Evolutionary conservation across 2,113 vertebrate genomes (phyloP).

Genomic region (Todiramphus chloris): DNA sequence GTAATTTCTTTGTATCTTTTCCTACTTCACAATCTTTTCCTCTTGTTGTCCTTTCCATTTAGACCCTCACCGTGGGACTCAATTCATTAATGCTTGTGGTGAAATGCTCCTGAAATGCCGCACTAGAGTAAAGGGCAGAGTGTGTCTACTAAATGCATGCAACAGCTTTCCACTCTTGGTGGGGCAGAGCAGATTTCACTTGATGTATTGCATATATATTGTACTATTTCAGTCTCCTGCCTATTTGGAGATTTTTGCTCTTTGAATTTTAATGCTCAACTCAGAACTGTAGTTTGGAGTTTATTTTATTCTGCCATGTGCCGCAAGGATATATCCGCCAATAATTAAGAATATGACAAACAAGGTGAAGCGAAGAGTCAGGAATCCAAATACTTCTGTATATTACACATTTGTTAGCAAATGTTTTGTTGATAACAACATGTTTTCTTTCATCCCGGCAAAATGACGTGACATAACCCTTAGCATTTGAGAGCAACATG

Average conservation of each 20-base stretch:
- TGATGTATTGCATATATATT: not conserved
- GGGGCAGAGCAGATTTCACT: not conserved
- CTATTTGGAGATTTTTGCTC: not conserved
- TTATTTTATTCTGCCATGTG: not conserved
- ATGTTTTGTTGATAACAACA: constrained; percentile 42
- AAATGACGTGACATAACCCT: constrained; percentile 22
- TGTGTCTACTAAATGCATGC: not conserved
- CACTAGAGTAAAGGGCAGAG: not conserved
- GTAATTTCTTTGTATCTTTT: not conserved
- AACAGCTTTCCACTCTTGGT: not conserved
- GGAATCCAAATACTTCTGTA: not conserved
- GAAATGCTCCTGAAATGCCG: not conserved
- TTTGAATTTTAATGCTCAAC: not conserved
- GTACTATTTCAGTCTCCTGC: not conserved
- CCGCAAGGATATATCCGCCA: not conserved
- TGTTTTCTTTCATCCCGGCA: not conserved
- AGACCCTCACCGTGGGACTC: not conserved
- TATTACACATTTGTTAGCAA: constrained; percentile 15
- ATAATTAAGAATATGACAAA: constrained; percentile 10
- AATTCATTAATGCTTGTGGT: not conserved
- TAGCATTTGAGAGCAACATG: constrained; percentile 42
- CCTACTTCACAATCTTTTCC: not conserved
- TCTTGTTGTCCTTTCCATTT: not conserved
- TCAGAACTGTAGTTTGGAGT: not conserved
- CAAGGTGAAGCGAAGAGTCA: not conserved